These are phyloP conservation scores for Sarotherodon lohbergeri DNA, from an alignment of 2,113 vertebrate species.

Conservation along the genomic window DNA sequence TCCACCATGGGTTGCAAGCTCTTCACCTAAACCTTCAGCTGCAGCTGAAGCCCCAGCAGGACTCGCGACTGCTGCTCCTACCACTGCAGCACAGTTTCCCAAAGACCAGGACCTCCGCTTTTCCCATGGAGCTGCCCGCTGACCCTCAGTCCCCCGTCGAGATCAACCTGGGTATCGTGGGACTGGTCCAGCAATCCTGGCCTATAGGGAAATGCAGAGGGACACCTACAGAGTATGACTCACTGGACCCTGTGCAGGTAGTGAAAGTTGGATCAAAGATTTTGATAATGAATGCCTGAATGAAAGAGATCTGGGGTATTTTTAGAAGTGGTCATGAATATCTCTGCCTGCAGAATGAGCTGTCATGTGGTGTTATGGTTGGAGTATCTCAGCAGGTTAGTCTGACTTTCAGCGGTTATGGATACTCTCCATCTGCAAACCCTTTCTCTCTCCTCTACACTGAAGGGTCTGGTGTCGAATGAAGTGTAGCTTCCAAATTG, in stretches of 20 bases:
- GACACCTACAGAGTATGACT: slow-evolving; percentile 69
- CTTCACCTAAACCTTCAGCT: slow-evolving; percentile 32
- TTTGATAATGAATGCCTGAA: slow-evolving; percentile 50
- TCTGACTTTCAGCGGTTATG: neutral
- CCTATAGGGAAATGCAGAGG: slow-evolving; percentile 10
- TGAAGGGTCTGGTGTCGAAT: neutral
- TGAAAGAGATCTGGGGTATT: slow-evolving; percentile 47
- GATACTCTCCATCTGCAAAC: neutral
- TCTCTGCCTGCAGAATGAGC: neutral
- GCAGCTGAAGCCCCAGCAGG: slow-evolving; percentile 33
- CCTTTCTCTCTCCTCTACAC: neutral
- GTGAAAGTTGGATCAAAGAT: slow-evolving; percentile 29
- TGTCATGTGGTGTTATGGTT: neutral
- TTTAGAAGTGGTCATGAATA: neutral
- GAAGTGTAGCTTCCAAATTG: neutral
- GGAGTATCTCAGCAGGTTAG: neutral
- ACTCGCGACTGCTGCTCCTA: slow-evolving; percentile 11
- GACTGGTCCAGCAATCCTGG: slow-evolving; percentile 65
- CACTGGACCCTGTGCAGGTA: slow-evolving; percentile 61
- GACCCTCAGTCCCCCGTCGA: slow-evolving; percentile 59
- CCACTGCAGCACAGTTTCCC: slow-evolving; percentile 77
- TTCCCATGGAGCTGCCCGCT: slow-evolving; percentile 76
- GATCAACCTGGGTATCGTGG: slow-evolving; percentile 41
- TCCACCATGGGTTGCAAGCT: slow-evolving; percentile 40
- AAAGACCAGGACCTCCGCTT: slow-evolving; percentile 97